A percentile compares a stretch with the other conserved stretches of the same genome.
phyloP scores from a whole-genome alignment of 2,797 vertebrate species.

The Phyllotis vaccarum region DNA sequence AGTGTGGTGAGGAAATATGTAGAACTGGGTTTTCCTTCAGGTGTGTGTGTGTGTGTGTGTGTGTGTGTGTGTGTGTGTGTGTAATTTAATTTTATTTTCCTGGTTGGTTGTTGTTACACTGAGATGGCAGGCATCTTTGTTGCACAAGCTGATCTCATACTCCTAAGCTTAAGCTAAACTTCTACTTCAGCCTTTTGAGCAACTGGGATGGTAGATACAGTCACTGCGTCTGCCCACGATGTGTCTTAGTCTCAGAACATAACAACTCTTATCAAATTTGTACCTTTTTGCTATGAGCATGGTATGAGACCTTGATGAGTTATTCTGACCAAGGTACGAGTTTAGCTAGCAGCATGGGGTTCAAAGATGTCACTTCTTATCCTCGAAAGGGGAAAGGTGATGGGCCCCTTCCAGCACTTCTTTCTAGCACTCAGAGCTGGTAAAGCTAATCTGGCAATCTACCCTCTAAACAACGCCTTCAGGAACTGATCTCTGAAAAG shows the following conservation, averaged over 20 bases:
- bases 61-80: neutral
- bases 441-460: neutral
- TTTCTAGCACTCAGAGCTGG: neutral
- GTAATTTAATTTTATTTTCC: neutral
- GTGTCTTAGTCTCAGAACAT: neutral
- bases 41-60: neutral
- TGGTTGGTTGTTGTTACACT: neutral
- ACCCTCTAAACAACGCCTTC: neutral
- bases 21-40: neutral
- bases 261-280: neutral
- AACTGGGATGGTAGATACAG: no score
- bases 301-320: neutral
- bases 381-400: neutral
- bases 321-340: no score
- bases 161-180: neutral
- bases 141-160: neutral
- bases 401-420: neutral
- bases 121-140: neutral
- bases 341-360: no score
- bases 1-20: neutral
- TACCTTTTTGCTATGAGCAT: neutral
- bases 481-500: neutral
- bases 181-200: no score
- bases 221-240: no score
- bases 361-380: neutral